Conservation (phyloP, 2,888 invertebrate species). For the Plagiodera versicolora region DNA sequence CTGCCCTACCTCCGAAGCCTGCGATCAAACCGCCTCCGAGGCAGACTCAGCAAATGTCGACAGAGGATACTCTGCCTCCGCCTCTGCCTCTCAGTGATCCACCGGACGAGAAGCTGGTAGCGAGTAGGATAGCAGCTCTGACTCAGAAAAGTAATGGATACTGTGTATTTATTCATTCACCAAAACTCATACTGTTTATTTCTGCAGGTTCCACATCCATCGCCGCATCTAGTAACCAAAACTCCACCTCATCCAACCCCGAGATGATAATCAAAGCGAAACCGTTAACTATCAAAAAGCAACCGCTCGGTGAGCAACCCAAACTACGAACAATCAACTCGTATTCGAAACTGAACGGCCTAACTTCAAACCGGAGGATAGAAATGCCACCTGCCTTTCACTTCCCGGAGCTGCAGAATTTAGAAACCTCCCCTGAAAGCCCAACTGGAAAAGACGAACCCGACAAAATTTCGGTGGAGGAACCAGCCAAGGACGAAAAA, state of each 20-base stretch:
- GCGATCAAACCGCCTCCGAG: slow-evolving; percentile 64
- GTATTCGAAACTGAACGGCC: slow-evolving; percentile 61
- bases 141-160: slow-evolving; percentile 11
- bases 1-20: slow-evolving; percentile 84
- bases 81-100: slow-evolving; percentile 54
- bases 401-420: slow-evolving; percentile 73
- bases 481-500: slow-evolving; percentile 40
- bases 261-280: slow-evolving; percentile 72
- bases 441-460: slow-evolving; percentile 37
- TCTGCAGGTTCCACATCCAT: slow-evolving; percentile 19
- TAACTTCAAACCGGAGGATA: slow-evolving; percentile 72
- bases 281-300: slow-evolving; percentile 81
- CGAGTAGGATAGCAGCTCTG: not conserved
- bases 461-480: slow-evolving; percentile 39
- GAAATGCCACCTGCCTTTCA: slow-evolving; percentile 83
- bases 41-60: slow-evolving; percentile 51
- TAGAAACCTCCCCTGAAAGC: slow-evolving; percentile 51
- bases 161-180: not conserved
- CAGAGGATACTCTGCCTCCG: slow-evolving; percentile 51
- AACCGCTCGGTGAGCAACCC: slow-evolving; percentile 78
- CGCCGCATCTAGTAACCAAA: slow-evolving; percentile 47
- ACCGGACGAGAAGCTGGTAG: slow-evolving; percentile 42
- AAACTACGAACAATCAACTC: slow-evolving; percentile 64
- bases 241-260: slow-evolving; percentile 36
- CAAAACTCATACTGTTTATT: too few species aligned